phyloP scores from a whole-genome alignment of 2,797 vertebrate genomes.

The Lates japonicus region DNA sequence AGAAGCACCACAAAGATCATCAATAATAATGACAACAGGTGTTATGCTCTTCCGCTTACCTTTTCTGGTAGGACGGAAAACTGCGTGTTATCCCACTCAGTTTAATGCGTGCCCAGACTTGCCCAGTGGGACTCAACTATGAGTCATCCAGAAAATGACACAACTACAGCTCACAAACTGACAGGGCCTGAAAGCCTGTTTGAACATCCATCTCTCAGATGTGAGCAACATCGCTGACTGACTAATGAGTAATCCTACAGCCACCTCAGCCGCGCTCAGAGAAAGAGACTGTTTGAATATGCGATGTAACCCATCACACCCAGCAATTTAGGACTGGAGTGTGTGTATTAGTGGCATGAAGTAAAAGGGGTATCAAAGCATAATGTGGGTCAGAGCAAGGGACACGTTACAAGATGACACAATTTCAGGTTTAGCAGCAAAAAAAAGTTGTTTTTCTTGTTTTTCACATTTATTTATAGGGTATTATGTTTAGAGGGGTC shows the following conservation, averaged over 20 bases:
- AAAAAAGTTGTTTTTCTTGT: neutral
- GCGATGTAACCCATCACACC: conserved; percentile 49
- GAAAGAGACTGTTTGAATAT: conserved; percentile 33
- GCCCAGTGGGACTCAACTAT: conserved; percentile 61
- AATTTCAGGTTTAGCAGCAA: neutral
- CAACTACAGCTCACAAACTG: conserved; percentile 61
- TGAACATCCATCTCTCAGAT: conserved; percentile 53
- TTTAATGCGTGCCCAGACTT: conserved; percentile 65
- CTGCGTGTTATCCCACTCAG: conserved; percentile 31
- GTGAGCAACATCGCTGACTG: conserved; percentile 30
- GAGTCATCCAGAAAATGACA: conserved; percentile 80
- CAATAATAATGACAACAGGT: conserved; percentile 21
- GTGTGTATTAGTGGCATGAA: conserved; percentile 50
- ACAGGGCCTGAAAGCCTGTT: conserved; percentile 43
- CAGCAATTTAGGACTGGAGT: conserved; percentile 62
- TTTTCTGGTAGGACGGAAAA: conserved; percentile 39
- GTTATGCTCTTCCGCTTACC: conserved; percentile 32
- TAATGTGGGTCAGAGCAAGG: neutral
- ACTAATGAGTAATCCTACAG: conserved; percentile 54
- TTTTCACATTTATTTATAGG: conserved; percentile 1
- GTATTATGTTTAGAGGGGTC: neutral
- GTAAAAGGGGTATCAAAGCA: conserved; percentile 23
- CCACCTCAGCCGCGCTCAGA: conserved; percentile 33
- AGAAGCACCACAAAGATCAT: neutral
- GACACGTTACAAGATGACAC: neutral